Evolutionary conservation across 2,888 invertebrate genomes (phyloP).

Genomic region (Microctonus brassicae): DNA sequence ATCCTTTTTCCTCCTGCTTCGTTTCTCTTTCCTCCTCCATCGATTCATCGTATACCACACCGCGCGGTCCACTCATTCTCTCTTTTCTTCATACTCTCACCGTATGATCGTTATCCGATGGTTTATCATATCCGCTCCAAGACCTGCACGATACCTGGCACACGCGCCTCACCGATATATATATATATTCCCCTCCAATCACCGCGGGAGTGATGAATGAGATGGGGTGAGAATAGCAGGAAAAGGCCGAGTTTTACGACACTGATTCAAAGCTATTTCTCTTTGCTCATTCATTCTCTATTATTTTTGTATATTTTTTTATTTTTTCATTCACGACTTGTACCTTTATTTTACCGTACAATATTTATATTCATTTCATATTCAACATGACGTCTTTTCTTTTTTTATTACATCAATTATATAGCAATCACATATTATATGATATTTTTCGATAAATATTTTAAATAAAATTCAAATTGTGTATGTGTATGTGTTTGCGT

Average conservation of each 20-base stretch:
- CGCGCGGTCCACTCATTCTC: slow-evolving; percentile 25
- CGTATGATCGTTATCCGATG: slow-evolving; percentile 63
- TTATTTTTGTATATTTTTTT: background rate
- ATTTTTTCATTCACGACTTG: background rate
- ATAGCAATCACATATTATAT: background rate
- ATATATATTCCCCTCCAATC: slow-evolving; percentile 26
- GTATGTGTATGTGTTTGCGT: background rate
- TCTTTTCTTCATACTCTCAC: slow-evolving; percentile 11
- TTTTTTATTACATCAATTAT: background rate
- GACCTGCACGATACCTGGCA: slow-evolving; percentile 46
- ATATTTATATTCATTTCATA: background rate
- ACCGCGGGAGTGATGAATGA: slow-evolving; percentile 19
- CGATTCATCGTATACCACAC: slow-evolving; percentile 43
- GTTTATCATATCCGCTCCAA: slow-evolving; percentile 64
- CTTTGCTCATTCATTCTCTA: slow-evolving; percentile 4
- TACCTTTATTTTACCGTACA: slow-evolving; percentile 6
- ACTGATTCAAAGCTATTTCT: slow-evolving; percentile 28
- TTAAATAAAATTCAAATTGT: background rate
- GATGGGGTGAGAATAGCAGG: slow-evolving; percentile 20
- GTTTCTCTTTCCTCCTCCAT: slow-evolving; percentile 37
- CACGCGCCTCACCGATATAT: slow-evolving; percentile 48
- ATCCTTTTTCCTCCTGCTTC: background rate
- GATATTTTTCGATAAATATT: slow-evolving; percentile 1
- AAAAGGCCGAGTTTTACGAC: slow-evolving; percentile 34
- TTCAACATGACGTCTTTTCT: background rate